phyloP scores from a whole-genome alignment of 2,797 vertebrate species.

The Pterois miles region DNA sequence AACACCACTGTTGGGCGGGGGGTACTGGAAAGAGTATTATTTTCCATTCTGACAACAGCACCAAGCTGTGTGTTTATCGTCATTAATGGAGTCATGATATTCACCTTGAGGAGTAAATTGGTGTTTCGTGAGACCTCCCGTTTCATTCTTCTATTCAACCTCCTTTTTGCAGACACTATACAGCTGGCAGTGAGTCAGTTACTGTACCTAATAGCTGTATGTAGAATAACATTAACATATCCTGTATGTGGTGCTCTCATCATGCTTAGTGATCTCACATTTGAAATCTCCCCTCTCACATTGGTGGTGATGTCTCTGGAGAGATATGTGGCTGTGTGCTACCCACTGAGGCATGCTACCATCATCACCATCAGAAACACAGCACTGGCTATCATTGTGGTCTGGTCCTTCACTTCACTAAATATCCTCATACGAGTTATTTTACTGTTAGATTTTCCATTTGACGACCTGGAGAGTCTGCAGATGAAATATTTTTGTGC shows the following conservation, averaged over 20 bases:
- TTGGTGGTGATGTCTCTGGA: conserved; percentile 78
- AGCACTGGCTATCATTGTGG: neutral
- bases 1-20: neutral
- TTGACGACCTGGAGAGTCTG: neutral
- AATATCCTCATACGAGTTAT: conserved; percentile 22
- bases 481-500: neutral
- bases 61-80: neutral
- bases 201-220: conserved; percentile 1
- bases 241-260: neutral
- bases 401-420: conserved; percentile 60
- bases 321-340: conserved; percentile 75
- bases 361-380: conserved; percentile 67
- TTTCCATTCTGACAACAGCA: neutral
- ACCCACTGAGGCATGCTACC: conserved; percentile 64
- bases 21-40: neutral
- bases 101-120: neutral
- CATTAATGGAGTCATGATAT: neutral
- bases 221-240: neutral
- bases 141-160: conserved; percentile 50
- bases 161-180: conserved; percentile 57
- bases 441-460: conserved; percentile 7
- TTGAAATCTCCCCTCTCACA: conserved; percentile 32
- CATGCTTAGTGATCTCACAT: neutral
- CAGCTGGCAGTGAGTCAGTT: conserved; percentile 26
- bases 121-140: neutral